A percentile compares a stretch with the other conserved stretches of the same genome.
phyloP scores from a whole-genome alignment of 1,140 invertebrate genomes.

The Manduca sexta region DNA sequence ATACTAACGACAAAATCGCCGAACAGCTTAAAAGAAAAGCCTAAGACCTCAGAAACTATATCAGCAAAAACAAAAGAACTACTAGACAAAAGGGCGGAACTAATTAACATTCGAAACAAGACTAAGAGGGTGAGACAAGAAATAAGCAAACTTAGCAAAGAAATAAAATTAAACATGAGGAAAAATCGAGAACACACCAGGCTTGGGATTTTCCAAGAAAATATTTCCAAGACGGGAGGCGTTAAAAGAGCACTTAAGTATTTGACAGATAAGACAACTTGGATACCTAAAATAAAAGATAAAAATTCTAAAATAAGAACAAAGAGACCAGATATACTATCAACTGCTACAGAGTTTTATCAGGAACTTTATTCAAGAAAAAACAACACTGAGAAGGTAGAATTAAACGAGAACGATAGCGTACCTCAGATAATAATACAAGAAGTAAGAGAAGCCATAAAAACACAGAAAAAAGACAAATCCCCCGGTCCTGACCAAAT shows the following conservation, averaged over 20 bases:
- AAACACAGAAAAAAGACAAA: too few species aligned
- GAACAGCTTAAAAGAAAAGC: neutral
- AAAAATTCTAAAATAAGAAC: conserved; percentile 11
- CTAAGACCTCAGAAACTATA: neutral
- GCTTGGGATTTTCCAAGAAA: conserved; percentile 9
- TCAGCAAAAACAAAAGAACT: neutral
- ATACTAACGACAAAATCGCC: neutral
- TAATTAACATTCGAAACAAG: neutral
- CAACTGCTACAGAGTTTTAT: conserved; percentile 22
- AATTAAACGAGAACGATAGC: too few species aligned
- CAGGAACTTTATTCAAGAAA: conserved; percentile 9
- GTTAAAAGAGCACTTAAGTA: conserved; percentile 22
- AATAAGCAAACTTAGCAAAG: conserved; percentile 24
- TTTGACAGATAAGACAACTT: conserved; percentile 16
- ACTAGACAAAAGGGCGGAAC: neutral
- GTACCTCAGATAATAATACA: too few species aligned
- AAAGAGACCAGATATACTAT: conserved; percentile 17
- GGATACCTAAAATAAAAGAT: conserved; percentile 23
- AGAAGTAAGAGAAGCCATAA: too few species aligned
- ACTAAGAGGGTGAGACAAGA: neutral
- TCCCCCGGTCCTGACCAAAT: too few species aligned
- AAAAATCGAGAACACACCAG: conserved; percentile 19
- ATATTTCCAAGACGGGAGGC: conserved; percentile 25
- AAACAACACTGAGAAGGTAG: too few species aligned
- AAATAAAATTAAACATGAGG: conserved; percentile 18